Base-by-base conservation (phyloP, 2,888 invertebrate species). In the Lithophane leautieri region DNA sequence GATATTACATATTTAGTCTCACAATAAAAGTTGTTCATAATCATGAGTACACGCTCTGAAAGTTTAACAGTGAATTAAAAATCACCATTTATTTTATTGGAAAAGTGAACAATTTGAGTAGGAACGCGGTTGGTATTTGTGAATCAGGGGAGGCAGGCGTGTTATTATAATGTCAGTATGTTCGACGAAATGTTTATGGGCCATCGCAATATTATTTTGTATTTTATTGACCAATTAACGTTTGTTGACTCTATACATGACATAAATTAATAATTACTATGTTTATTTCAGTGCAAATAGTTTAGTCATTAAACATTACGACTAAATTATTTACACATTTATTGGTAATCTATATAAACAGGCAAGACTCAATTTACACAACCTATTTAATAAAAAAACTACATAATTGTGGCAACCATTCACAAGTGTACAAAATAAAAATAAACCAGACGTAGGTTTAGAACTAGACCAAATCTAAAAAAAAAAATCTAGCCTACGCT, bases 81-180 rank as follows among this genome's bases (percentile, higher is more conserved):
- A 40, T 40, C 40, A 40, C 40, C 61, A 73, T 71, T 85, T 78
- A 14, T 73, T 62, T 78, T 83, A 78, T 77, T 81, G 65, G 74
- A 78, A 70, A 71, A 42, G 58, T 71, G 78, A 73, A 67, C 62
- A 34, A 28, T 34, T 62, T 60, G 42, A 61, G 16, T 76, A 54
- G 58, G 9, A n/a, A 42, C 25, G n/a, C 11, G 34, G 47, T 72
- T 69, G 47, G 12, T 19, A 62, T 68, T 60, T 60, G 34, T 60
- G 28, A 40, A 14, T 44, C 25, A 1, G 54, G 42, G 6, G 25
- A 70, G 1, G 11, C 7, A 16, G 28, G 19, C 1, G 8, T 70
- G 25, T 52, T 70, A 28, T 28, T 11, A 22, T 71, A 28, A 52
- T 42, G 22, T 7, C 2, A 28, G 22, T n/a, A 28, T 11, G 8